These are phyloP conservation scores for Ochropleura leucogaster DNA, from an alignment of 2,888 invertebrate genomes.

Conservation along the genomic window DNA sequence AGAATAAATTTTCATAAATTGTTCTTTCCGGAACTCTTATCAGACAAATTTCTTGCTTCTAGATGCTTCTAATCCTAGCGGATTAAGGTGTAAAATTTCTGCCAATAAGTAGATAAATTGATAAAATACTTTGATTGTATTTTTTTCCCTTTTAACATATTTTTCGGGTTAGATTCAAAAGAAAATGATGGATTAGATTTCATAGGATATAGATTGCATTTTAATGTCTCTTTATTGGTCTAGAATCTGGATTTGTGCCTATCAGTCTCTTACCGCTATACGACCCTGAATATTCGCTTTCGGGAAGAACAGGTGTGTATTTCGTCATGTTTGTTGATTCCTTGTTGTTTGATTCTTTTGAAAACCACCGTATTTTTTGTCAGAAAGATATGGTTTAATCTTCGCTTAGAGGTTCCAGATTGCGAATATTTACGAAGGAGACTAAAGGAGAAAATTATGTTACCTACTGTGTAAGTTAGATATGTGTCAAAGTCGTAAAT, in stretches of 20 bases:
- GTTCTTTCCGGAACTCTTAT: not conserved
- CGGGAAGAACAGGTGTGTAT: no score
- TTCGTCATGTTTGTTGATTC: no score
- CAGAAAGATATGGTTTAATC: not conserved
- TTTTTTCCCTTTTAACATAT: no score
- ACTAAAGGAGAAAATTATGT: no score
- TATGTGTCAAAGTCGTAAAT: not conserved
- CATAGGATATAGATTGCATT: not conserved
- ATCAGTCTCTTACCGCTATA: not conserved
- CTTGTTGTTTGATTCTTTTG: no score
- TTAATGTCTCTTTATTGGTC: not conserved
- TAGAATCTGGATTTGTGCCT: not conserved
- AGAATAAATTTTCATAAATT: not conserved
- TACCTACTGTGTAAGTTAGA: no score
- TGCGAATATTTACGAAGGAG: slow-evolving; percentile 1
- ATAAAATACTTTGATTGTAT: no score
- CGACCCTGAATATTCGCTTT: not conserved
- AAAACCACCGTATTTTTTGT: no score
- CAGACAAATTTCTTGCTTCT: no score
- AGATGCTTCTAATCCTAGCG: no score
- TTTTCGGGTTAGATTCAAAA: no score
- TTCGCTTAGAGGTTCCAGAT: not conserved
- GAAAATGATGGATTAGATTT: no score
- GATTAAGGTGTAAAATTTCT: not conserved
- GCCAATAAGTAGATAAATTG: not conserved